Base-by-base conservation (phyloP, 1,140 invertebrate genomes). In the Leptinotarsa defecta region DNA sequence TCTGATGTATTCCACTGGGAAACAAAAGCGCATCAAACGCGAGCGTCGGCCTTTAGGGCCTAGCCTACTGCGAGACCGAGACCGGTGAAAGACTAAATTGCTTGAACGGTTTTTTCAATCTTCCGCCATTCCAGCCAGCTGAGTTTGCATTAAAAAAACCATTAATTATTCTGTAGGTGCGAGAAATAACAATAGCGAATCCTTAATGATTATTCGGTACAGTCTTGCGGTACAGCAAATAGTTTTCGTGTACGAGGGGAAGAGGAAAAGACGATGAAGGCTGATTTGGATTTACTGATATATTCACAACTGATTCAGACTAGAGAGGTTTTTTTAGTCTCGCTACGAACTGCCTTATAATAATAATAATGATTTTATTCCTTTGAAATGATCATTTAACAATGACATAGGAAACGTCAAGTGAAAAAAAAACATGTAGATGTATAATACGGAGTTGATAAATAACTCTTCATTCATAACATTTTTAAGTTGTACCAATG, bases 171-270 rank as follows among this genome's bases (percentile, higher is more conserved):
- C 70, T 27, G 20, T 52, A 67, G 64, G 49, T 43, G 52, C 64
- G 74, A 57, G 68, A 71, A 34, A 57, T 63, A 71, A 71, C 68
- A 70, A 71, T 70, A 27, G 68, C 57, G 68, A 63, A 71, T 73
- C 24, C 22, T 48, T 73, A 65, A 73, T 73, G n/a, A 71, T 68
- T 27, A 20, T 52, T 22, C 13, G 52, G n/a, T n/a, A 17, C 13
- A 48, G 69, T 71, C 15, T 52, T 43, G 48, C 20, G 52, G 69
- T 52, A 71, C n/a, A 24, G 15, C 48, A 61, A 49, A 61, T 71
- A 52, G 69, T 52, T 71, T 57, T 43, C 67, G 6, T 68, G 17
- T 68, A 68, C 67, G 67, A 48, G 67, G 67, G 24, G 19, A 8
- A 43, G 8, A 43, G 34, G 8, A 43, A 43, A 11, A 43, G 34